Evolutionary conservation across 2,113 vertebrate genomes (phyloP).

Genomic region (Campylomormyrus numenius): DNA sequence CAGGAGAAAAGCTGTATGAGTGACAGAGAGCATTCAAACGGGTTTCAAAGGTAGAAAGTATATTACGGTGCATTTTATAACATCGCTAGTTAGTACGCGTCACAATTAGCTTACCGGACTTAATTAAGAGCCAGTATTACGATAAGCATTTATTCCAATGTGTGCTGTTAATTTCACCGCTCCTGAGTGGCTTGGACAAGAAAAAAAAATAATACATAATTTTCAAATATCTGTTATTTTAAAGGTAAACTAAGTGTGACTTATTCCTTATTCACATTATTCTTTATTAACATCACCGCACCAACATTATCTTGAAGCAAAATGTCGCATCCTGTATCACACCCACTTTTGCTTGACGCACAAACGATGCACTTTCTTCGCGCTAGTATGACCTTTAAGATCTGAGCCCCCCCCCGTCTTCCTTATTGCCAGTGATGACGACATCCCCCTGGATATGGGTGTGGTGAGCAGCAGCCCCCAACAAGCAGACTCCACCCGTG

Average conservation of each 20-base stretch:
- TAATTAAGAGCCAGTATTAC: background rate
- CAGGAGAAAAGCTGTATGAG: background rate
- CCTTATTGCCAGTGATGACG: constrained; percentile 39
- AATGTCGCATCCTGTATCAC: background rate
- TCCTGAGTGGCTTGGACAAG: background rate
- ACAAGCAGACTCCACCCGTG: constrained; percentile 26
- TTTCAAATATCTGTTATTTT: background rate
- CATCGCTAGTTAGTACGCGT: background rate
- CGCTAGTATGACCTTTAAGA: background rate
- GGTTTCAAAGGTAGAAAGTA: background rate
- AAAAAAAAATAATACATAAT: background rate
- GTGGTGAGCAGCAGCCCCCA: constrained; percentile 40
- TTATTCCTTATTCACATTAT: background rate
- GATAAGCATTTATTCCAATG: background rate
- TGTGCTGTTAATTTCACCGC: background rate
- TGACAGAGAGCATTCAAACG: background rate
- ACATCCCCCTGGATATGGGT: constrained; percentile 54
- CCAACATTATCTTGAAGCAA: background rate
- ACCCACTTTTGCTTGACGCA: background rate
- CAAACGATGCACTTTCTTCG: background rate
- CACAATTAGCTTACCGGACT: background rate
- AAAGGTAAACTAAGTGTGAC: background rate
- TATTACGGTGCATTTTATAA: background rate
- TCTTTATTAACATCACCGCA: background rate
- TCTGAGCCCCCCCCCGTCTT: background rate